Base-by-base conservation (phyloP, 2,797 vertebrate species). In the Silurus aristotelis region DNA sequence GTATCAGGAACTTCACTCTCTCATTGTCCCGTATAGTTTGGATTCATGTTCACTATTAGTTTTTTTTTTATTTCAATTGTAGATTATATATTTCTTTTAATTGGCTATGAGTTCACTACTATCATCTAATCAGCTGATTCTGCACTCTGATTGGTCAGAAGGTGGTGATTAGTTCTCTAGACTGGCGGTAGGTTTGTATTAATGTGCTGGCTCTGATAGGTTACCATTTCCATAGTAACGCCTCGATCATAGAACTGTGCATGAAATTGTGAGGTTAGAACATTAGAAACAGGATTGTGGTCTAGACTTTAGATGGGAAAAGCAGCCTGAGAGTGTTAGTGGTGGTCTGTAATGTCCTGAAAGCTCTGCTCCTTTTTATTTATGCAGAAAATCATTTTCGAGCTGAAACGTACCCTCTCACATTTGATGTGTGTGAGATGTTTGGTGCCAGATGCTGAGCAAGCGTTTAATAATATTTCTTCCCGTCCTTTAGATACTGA, bases 361-460 rank as follows among this genome's bases (percentile, higher is more conserved):
- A 82, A 43, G 46, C 43, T 19, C 14, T 12, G 43, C 46, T 52
- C 15, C 61, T 48, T 20, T 31, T 15, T 55, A 46, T 82, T 82
- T 72, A 70, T 82, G 31, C 13, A 17, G 20, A 82, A 72, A 60
- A 43, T 82, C 19, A 38, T 72, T 60, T 61, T 48, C 0, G 52
- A 70, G 80, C 20, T 81, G 8, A 66, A 55, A 81, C 80, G 46
- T 20, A 46, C 60, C 78, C 43, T 48, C 48, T 52, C 48, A 7
- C 48, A 52, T 46, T 31, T 19, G 15, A 56, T 27, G 60, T 1
- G 38, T 66, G 61, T 61, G 58, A 7, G 48, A 52, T 61, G 43
- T 63, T 43, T 38, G 58, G 76, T 82, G 31, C 64, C 72, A 66
- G 20, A 55, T 56, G 43, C 84, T 81, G 68, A 80, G 78, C 67